phyloP scores from a whole-genome alignment of 2,888 invertebrate genomes.

The Sialis fuliginosa region DNA sequence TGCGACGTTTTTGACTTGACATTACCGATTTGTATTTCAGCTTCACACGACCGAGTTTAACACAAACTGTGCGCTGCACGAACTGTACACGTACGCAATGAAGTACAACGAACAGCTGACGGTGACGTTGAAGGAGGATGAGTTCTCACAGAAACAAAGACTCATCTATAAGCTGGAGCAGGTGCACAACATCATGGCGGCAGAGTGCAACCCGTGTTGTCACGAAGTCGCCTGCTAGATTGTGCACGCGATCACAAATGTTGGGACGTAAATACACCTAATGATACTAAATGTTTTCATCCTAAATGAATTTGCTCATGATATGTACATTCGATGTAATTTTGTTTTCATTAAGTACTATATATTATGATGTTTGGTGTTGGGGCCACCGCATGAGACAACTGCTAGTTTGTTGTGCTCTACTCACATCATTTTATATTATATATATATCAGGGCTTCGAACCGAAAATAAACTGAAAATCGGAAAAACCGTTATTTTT shows the following conservation, averaged over 20 bases:
- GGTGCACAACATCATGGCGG: conserved; percentile 87
- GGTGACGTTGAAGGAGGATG: conserved; percentile 92
- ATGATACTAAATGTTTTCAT: not conserved
- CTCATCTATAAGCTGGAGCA: conserved; percentile 92
- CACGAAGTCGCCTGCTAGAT: conserved; percentile 10
- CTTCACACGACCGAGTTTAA: conserved; percentile 94
- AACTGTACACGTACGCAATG: conserved; percentile 89
- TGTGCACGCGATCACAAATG: no score
- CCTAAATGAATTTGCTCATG: conserved; percentile 5
- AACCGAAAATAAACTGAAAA: no score
- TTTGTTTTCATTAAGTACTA: conserved; percentile 10
- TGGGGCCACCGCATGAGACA: not conserved
- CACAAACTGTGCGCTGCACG: conserved; percentile 90
- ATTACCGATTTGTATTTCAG: conserved; percentile 28
- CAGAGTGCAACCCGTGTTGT: conserved; percentile 59
- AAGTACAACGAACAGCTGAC: conserved; percentile 97
- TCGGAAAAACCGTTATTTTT: no score
- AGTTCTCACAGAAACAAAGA: conserved; percentile 93
- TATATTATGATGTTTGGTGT: conserved; percentile 8
- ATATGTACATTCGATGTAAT: conserved; percentile 3
- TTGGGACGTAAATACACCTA: no score
- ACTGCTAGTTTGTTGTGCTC: not conserved
- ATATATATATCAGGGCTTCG: no score
- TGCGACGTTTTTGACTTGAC: not conserved
- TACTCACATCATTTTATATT: not conserved